Evolutionary conservation across 2,113 vertebrate genomes (phyloP).

Genomic region (Varanus komodoensis): DNA sequence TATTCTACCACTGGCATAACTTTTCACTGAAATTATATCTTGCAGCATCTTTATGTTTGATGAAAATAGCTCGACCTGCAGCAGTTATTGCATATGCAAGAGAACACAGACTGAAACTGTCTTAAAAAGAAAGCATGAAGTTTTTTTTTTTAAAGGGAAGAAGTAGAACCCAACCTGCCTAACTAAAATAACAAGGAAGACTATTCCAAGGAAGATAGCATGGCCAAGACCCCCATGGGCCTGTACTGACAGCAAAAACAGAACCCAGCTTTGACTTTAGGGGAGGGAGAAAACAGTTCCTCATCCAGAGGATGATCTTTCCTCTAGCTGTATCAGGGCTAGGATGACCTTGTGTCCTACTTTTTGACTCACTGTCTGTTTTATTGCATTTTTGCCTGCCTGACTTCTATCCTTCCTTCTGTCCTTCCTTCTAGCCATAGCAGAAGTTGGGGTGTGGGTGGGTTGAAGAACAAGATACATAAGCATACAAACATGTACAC

Average conservation of each 20-base stretch:
- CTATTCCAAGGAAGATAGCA: neutral
- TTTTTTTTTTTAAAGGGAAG: neutral
- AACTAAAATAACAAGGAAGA: neutral
- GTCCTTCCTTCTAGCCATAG: too few relatives aligned
- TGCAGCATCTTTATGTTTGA: conserved; percentile 52
- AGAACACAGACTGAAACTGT: conserved; percentile 5
- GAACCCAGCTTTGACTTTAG: neutral
- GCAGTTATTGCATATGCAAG: conserved; percentile 35
- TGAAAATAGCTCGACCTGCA: conserved; percentile 46
- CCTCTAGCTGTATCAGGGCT: too few relatives aligned
- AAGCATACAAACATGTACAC: too few relatives aligned
- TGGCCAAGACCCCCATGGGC: neutral
- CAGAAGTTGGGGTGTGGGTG: too few relatives aligned
- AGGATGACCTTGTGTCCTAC: too few relatives aligned
- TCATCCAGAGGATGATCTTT: neutral
- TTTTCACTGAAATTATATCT: conserved; percentile 54
- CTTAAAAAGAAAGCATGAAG: neutral
- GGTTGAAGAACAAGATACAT: too few relatives aligned
- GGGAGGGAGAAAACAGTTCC: neutral
- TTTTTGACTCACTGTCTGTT: too few relatives aligned
- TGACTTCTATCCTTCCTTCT: too few relatives aligned
- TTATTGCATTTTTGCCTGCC: too few relatives aligned
- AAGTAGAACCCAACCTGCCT: neutral
- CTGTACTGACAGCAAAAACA: neutral
- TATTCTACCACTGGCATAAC: conserved; percentile 34